Base-by-base conservation (phyloP, 2,113 vertebrate species). In the Hiodon alosoides region DNA sequence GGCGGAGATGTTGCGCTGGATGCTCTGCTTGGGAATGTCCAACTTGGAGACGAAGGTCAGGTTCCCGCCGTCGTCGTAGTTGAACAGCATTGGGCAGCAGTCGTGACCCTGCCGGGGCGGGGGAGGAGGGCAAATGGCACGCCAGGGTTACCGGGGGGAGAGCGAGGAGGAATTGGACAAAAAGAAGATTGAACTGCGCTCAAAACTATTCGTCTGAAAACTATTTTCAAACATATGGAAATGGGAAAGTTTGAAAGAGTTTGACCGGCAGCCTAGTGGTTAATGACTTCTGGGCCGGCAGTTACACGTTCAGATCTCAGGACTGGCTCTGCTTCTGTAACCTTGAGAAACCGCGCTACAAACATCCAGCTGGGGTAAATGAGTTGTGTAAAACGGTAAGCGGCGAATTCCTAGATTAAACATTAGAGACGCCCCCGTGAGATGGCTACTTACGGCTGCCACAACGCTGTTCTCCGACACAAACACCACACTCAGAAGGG, bases 31-130 rank as follows among this genome's bases (percentile, higher is more conserved):
- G 5, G 97, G 97, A 81, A 99, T 93, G 89, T 99, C 97, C 2
- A 99, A 90, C 87, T 98, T 98, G 46, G 96, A 96, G 81, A 96
- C 87, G 51, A 99, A 98, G 69, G 90, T 95, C 91, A 99, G 86
- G 71, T 84, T 77, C 78, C 95, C 97, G 2, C 92, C 92, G n/a
- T 97, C 97, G 3, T 98, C 95, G 9, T 92, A 97, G 83, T 93
- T 95, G 82, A 99, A 99, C 81, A 99, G 93, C 96, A 99, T 97
- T 0, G 97, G 97, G 90, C 97, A 99, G 90, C 97, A 99, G 85
- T 99, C 97, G 0, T 99, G 97, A 83, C 97, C 97, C 97, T 99
- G 88, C 31, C 31, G 31, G 31, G 31, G 31, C 31, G 68, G 85
- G 7, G 58, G 50, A 5, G 72, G 54, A 57, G 65, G 69, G 54